Evolutionary conservation across 1,140 invertebrate genomes (phyloP).

Genomic region (Battus philenor): DNA sequence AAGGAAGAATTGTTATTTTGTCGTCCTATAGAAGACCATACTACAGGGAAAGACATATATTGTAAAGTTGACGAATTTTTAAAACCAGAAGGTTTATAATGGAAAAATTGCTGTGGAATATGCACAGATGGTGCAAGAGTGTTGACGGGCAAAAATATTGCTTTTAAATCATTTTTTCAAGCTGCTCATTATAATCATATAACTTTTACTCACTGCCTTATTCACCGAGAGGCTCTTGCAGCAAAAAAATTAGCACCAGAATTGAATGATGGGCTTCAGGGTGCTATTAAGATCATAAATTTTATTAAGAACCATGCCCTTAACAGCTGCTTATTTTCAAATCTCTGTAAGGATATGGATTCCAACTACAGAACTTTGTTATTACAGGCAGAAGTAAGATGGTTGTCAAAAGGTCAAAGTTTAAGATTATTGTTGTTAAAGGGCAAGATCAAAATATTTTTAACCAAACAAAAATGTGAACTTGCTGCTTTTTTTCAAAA

Average conservation of each 20-base stretch:
- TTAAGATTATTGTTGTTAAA: constrained; percentile 3
- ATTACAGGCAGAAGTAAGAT: constrained; percentile 23
- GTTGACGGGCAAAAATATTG: background rate
- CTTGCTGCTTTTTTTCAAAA: background rate
- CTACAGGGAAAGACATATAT: background rate
- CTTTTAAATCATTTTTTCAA: background rate
- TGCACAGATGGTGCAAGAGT: background rate
- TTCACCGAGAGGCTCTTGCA: constrained; percentile 21
- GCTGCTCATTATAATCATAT: no score
- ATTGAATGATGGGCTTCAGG: constrained; percentile 15
- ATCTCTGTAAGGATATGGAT: constrained; percentile 20
- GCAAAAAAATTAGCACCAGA: constrained; percentile 13
- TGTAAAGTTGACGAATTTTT: background rate
- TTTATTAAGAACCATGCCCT: constrained; percentile 21
- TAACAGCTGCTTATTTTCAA: constrained; percentile 19
- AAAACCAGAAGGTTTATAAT: background rate
- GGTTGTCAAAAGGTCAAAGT: background rate
- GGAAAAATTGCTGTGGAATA: background rate
- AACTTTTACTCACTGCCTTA: constrained; percentile 18
- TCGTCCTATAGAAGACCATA: background rate
- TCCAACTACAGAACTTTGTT: constrained; percentile 19
- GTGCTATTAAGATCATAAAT: constrained; percentile 22
- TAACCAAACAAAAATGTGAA: background rate
- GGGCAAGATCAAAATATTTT: constrained; percentile 19
- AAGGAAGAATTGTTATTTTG: background rate